Evolutionary conservation across 2,888 invertebrate genomes (phyloP).

Genomic region (Melangyna quadrimaculata): DNA sequence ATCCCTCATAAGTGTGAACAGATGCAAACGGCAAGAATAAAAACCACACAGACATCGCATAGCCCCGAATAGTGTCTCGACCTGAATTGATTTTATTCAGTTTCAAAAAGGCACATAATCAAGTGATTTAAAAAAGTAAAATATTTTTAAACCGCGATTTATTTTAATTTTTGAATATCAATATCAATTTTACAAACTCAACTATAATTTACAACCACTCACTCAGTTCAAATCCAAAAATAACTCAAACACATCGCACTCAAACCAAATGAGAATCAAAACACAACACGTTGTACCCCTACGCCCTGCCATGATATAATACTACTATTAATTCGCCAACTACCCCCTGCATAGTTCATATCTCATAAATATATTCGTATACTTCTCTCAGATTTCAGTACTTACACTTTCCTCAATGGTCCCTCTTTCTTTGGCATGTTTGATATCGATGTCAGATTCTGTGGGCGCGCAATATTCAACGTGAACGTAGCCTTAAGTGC

Average conservation of each 20-base stretch:
- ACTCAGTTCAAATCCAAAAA: constrained; percentile 5
- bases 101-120: too few species aligned
- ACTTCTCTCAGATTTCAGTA: neutral
- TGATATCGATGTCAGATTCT: constrained; percentile 88
- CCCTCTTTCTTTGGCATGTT: constrained; percentile 85
- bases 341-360: neutral
- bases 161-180: too few species aligned
- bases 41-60: too few species aligned
- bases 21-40: too few species aligned
- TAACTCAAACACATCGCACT: constrained; percentile 27
- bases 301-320: neutral
- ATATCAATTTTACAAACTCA: too few species aligned
- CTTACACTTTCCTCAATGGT: constrained; percentile 76
- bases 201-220: neutral
- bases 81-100: too few species aligned
- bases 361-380: neutral
- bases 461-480: constrained; percentile 87
- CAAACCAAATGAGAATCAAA: constrained; percentile 37
- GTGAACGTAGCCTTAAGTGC: constrained; percentile 90
- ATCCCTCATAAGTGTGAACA: too few species aligned
- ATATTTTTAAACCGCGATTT: too few species aligned
- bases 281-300: constrained; percentile 39
- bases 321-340: neutral
- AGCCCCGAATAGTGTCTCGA: too few species aligned
- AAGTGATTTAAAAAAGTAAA: too few species aligned